phyloP scores from a whole-genome alignment of 2,113 vertebrate species.

The Cebus imitator region DNA sequence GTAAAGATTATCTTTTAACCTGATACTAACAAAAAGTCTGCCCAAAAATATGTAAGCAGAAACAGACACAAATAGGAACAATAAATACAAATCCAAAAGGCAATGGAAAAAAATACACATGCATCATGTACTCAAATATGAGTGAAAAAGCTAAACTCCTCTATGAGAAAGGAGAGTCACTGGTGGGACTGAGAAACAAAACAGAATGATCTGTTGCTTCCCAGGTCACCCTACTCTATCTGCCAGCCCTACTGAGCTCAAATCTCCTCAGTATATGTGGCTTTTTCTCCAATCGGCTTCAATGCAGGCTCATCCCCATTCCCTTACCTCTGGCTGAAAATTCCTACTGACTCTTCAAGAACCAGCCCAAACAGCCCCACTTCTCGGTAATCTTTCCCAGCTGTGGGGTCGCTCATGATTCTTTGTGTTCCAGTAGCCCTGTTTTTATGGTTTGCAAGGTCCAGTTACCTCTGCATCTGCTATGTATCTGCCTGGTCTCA shows the following conservation, averaged over 20 bases:
- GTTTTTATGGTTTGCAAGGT: neutral
- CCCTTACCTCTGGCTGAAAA: neutral
- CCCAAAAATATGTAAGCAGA: neutral
- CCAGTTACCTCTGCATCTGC: neutral
- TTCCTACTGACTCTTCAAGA: neutral
- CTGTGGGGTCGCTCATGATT: accelerated
- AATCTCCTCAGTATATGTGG: neutral
- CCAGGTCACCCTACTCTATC: neutral
- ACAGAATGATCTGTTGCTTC: neutral
- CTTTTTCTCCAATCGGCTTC: neutral
- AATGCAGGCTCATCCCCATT: neutral
- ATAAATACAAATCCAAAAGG: neutral
- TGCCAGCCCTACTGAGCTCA: neutral
- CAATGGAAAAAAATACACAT: neutral
- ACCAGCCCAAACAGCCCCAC: neutral
- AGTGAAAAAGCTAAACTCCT: neutral
- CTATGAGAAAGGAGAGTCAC: neutral
- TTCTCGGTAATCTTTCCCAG: neutral
- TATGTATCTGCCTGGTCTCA: neutral
- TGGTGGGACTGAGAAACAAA: neutral
- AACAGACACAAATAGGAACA: neutral
- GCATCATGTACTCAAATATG: neutral
- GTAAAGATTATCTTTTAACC: neutral
- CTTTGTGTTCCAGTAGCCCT: neutral
- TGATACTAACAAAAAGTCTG: neutral